Evolutionary conservation across 2,797 vertebrate species (phyloP).

Genomic region (Artibeus jamaicensis): DNA sequence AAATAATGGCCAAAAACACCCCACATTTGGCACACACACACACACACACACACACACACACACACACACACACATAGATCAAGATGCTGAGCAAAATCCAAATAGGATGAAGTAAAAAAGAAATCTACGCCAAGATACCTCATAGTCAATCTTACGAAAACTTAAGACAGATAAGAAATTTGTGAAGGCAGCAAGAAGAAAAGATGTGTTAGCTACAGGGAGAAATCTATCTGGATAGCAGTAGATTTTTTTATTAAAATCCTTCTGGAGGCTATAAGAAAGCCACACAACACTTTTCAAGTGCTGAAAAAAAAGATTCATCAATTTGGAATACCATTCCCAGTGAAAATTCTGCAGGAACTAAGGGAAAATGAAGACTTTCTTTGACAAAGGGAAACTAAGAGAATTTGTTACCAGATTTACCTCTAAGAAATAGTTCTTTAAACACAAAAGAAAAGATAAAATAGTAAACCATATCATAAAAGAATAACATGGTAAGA

Average conservation of each 20-base stretch:
- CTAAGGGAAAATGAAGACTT: not conserved
- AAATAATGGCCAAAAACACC: not conserved
- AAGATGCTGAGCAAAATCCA: not conserved
- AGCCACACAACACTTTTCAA: not conserved
- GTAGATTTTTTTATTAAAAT: constrained; percentile 1
- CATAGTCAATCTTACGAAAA: not conserved
- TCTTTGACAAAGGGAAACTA: not conserved
- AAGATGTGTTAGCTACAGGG: not conserved
- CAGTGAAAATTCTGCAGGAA: not conserved
- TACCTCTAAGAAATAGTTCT: not conserved
- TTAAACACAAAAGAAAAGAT: not conserved
- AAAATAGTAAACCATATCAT: not conserved
- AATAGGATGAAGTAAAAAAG: not conserved
- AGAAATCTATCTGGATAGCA: constrained; percentile 4
- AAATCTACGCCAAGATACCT: not conserved
- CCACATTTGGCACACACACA: not conserved
- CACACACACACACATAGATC: not conserved
- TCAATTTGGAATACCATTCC: not conserved
- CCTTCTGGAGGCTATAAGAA: not conserved
- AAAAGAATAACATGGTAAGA: not conserved
- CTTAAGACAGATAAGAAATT: not conserved
- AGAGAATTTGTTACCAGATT: not conserved
- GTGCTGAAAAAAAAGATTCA: not conserved
- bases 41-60: too few species aligned
- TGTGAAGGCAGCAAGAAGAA: not conserved